A percentile compares a stretch with the other conserved stretches of the same genome.
phyloP scores from a whole-genome alignment of 1,140 invertebrate genomes.

The Cydia amplana region DNA sequence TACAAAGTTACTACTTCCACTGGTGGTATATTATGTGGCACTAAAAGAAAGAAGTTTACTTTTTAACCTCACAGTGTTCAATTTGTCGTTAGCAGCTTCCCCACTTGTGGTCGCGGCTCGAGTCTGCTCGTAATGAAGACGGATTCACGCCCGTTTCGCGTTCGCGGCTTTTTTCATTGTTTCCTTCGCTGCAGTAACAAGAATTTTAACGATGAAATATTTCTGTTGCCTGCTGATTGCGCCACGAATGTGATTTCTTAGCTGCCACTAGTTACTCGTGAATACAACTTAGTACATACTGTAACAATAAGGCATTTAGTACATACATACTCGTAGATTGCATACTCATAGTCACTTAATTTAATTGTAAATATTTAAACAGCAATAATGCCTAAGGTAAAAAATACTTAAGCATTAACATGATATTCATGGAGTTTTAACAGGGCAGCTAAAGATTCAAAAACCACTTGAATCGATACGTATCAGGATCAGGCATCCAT shows the following conservation, averaged over 20 bases:
- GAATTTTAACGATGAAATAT: constrained; percentile 41
- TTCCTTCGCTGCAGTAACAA: constrained; percentile 38
- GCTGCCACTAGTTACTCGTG: too few relatives aligned
- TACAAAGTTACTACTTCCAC: neutral
- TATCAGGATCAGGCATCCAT: neutral
- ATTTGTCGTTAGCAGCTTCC: constrained; percentile 27
- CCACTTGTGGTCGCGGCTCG: constrained; percentile 40
- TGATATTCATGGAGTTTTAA: neutral
- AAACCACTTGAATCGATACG: constrained; percentile 7
- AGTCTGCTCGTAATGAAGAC: constrained; percentile 51
- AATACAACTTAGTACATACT: too few relatives aligned
- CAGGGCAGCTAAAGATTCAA: neutral
- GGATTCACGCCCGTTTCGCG: constrained; percentile 44
- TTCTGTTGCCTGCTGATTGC: constrained; percentile 29
- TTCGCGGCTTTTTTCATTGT: constrained; percentile 47
- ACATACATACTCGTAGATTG: too few relatives aligned
- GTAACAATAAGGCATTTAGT: too few relatives aligned
- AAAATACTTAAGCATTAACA: too few relatives aligned
- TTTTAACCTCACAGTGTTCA: neutral
- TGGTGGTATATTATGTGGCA: neutral
- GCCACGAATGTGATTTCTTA: neutral
- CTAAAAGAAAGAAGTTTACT: constrained; percentile 11
- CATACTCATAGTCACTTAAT: too few relatives aligned
- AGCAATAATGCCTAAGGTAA: too few relatives aligned
- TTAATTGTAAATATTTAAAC: too few relatives aligned